A percentile compares a stretch with the other conserved stretches of the same genome.
Conservation (phyloP, 2,888 invertebrate genomes). For the Pocota personata region DNA sequence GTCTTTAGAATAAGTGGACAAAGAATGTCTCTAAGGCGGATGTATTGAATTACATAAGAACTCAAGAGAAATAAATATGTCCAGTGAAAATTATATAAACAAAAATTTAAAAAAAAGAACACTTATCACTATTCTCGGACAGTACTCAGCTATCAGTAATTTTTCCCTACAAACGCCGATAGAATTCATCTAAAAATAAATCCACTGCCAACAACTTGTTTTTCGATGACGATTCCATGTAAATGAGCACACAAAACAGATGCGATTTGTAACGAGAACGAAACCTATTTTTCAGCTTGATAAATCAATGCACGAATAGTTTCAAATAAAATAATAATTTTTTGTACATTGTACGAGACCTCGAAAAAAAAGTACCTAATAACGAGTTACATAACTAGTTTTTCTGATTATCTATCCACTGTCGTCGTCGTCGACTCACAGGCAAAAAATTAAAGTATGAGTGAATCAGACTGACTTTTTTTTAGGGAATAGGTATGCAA, state of each 20-base stretch:
- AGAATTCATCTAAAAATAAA: conserved; percentile 48
- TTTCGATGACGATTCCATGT: conserved; percentile 7
- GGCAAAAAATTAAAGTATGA: background rate
- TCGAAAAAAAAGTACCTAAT: conserved; percentile 3
- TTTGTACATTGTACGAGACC: conserved; percentile 6
- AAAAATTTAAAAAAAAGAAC: background rate
- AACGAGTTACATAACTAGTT: conserved; percentile 54
- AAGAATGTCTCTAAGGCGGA: no score
- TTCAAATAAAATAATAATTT: background rate
- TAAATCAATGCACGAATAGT: background rate
- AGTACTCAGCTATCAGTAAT: conserved; percentile 1
- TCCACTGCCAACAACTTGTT: conserved; percentile 63
- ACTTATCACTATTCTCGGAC: conserved; percentile 1
- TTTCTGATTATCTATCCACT: background rate
- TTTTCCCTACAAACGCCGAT: background rate
- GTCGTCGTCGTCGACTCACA: no score
- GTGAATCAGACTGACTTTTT: background rate
- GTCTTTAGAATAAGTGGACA: background rate
- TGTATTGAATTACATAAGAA: conserved; percentile 5
- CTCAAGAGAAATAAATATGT: background rate
- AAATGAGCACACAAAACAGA: conserved; percentile 2
- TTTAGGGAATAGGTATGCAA: background rate
- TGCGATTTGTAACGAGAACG: background rate
- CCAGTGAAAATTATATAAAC: conserved; percentile 30
- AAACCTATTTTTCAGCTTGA: background rate